A percentile compares a stretch with the other conserved stretches of the same genome.
phyloP scores from a whole-genome alignment of 2,797 vertebrate genomes.

The Bufotes viridis region DNA sequence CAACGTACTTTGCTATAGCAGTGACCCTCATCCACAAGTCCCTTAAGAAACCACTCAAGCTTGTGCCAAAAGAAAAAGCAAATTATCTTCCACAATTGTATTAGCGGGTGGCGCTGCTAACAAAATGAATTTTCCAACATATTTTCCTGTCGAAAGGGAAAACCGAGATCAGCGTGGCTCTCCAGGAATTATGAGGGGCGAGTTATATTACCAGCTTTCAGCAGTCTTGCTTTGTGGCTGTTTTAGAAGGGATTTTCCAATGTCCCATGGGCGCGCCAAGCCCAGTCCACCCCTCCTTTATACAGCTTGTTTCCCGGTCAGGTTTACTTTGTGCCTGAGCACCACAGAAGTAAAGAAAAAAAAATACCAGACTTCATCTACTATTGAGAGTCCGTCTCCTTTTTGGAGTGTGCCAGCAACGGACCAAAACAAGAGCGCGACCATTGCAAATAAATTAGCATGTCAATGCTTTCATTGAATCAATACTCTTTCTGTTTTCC shows the following conservation, averaged over 20 bases:
- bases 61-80: background rate
- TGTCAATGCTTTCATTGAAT: constrained; percentile 56
- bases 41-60: background rate
- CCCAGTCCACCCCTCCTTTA: constrained; percentile 18
- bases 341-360: background rate
- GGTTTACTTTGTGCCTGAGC: constrained; percentile 13
- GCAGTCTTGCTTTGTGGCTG: constrained; percentile 47
- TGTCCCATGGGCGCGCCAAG: constrained; percentile 5
- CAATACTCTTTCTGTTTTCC: constrained; percentile 56
- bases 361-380: constrained; percentile 44
- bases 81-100: constrained; percentile 1
- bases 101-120: constrained; percentile 23
- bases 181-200: background rate
- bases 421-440: constrained; percentile 55
- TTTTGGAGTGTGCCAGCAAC: constrained; percentile 47
- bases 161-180: background rate
- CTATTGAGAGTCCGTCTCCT: constrained; percentile 39
- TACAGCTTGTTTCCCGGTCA: constrained; percentile 29
- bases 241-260: constrained; percentile 33
- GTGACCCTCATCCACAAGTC: background rate
- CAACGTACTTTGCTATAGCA: background rate
- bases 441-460: constrained; percentile 59
- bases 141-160: constrained; percentile 27
- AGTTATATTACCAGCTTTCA: constrained; percentile 49
- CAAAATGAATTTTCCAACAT: constrained; percentile 54